Conservation (phyloP, 2,888 invertebrate genomes). For the Cantharis nigra region DNA sequence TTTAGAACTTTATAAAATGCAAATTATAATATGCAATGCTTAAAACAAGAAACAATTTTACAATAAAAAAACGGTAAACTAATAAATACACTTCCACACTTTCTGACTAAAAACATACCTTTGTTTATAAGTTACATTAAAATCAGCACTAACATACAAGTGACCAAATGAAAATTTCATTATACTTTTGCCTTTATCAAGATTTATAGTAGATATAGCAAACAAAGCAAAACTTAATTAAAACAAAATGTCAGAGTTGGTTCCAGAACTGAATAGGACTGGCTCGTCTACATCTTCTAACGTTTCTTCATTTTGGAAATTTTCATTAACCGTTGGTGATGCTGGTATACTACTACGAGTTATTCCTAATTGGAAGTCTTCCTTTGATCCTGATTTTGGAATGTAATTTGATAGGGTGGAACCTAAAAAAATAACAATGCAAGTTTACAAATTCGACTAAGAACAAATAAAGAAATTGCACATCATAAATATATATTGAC, state of each 20-base stretch:
- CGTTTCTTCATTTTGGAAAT: constrained; percentile 29
- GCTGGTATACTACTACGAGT: constrained; percentile 61
- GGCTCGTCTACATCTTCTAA: constrained; percentile 46
- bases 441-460: too few relatives aligned
- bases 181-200: neutral
- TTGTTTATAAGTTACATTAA: neutral
- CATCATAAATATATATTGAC: too few relatives aligned
- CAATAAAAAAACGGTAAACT: neutral
- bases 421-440: constrained; percentile 36
- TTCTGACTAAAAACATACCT: neutral
- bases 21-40: neutral
- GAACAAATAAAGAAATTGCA: neutral
- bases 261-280: constrained; percentile 50
- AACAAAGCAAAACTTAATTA: constrained; percentile 33
- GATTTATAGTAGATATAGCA: neutral
- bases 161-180: neutral
- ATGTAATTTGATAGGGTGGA: constrained; percentile 77
- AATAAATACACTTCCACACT: neutral
- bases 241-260: constrained; percentile 54
- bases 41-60: neutral
- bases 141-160: neutral
- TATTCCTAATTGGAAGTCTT: constrained; percentile 79
- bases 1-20: neutral
- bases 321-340: constrained; percentile 30
- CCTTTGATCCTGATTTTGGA: constrained; percentile 73